phyloP scores from a whole-genome alignment of 2,888 invertebrate species.

The Napeogenes inachia region DNA sequence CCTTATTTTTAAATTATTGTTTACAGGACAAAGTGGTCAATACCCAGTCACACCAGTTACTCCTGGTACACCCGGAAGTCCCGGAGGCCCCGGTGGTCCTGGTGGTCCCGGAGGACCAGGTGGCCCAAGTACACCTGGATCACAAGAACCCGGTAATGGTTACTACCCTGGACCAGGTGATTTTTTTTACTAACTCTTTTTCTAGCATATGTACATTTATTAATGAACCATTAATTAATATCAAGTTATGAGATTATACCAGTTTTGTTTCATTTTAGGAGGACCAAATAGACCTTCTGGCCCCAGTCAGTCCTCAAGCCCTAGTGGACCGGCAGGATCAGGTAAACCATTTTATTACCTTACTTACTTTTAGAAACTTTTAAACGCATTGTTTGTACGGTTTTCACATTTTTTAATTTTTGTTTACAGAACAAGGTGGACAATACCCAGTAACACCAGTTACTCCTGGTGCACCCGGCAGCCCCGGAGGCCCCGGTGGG shows the following conservation, averaged over 20 bases:
- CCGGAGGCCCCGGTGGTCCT: conserved; percentile 35
- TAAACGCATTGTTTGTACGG: no score
- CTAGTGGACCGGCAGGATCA: conserved; percentile 7
- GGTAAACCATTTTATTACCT: not conserved
- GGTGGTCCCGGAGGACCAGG: conserved; percentile 34
- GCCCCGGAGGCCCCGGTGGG: conserved; percentile 40
- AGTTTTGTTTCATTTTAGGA: not conserved
- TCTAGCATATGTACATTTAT: not conserved
- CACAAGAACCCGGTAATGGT: conserved; percentile 24
- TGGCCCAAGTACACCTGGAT: conserved; percentile 28
- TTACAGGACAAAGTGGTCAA: conserved; percentile 55
- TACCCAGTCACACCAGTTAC: conserved; percentile 43
- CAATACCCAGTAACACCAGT: conserved; percentile 47
- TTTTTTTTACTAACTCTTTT: not conserved
- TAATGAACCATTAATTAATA: no score
- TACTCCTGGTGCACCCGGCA: conserved; percentile 24
- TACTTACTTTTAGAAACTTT: not conserved
- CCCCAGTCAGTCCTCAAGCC: conserved; percentile 10
- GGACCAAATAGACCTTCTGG: conserved; percentile 21
- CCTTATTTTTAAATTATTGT: not conserved
- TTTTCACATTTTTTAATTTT: no score
- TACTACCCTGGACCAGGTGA: conserved; percentile 27
- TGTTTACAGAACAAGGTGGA: conserved; percentile 48
- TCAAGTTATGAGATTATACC: no score
- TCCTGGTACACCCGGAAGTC: conserved; percentile 31